Percentiles rank a stretch among this genome's conserved stretches.
Evolutionary conservation across 2,888 invertebrate species (phyloP).

Genomic region (Cephus runcator): DNA sequence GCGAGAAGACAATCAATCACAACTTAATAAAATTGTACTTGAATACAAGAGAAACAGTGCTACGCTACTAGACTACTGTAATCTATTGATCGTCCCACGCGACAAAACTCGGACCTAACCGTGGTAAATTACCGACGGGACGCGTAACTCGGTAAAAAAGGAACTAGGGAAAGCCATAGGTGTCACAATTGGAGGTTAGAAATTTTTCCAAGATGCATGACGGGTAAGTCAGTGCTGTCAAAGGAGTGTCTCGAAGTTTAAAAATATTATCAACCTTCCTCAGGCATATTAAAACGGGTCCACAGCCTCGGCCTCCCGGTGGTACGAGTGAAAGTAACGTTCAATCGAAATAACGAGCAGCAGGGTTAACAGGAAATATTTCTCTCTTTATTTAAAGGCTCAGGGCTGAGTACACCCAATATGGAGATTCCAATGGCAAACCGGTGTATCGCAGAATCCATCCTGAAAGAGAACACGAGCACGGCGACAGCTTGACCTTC

Average conservation of each 20-base stretch:
- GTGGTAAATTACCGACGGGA: background rate
- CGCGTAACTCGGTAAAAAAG: background rate
- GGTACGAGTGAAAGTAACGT: background rate
- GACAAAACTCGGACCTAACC: background rate
- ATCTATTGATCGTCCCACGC: background rate
- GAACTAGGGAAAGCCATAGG: background rate
- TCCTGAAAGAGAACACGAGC: background rate
- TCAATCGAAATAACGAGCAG: background rate
- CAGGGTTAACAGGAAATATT: background rate
- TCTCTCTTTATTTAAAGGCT: background rate
- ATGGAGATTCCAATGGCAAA: background rate
- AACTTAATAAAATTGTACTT: background rate
- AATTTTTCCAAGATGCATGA: background rate
- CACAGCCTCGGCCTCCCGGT: background rate
- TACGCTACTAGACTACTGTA: background rate
- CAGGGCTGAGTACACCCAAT: background rate
- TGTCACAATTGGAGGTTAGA: background rate
- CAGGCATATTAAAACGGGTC: background rate
- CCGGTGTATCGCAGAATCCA: background rate
- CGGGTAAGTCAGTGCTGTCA: background rate
- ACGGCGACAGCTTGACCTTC: constrained; percentile 15
- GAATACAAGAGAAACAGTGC: background rate
- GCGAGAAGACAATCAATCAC: background rate
- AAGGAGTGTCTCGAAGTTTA: background rate
- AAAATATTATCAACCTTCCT: background rate